Base-by-base conservation (phyloP, 2,888 invertebrate genomes). In the Idaea biselata region DNA sequence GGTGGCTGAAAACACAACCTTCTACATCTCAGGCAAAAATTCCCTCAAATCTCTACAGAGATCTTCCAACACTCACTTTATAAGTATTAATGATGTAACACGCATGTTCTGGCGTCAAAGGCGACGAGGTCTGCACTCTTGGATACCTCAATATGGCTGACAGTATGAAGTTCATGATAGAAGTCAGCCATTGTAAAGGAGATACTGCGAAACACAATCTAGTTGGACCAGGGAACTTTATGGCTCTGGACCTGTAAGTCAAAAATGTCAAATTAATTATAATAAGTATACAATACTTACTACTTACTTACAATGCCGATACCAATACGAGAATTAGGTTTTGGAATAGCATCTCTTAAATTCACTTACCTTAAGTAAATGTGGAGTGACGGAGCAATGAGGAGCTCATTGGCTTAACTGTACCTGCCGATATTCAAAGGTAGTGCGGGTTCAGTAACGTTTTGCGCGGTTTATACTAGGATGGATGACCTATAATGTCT, bases 111-210 rank as follows among this genome's bases (percentile, higher is more conserved):
- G 73, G 79, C 0, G 85, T 84, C 18, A 86, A n/a, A 0, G 75
- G 32, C 6, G 62, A 62, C 0, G 91, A 89, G 0, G 86, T 79
- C 60, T 88, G 84, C 16, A 91, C 73, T 0, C 89, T 75, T 0
- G 82, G 77, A 66, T 81, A 83, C 55, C 81, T 79, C 18, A 88
- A 56, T 1, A 90, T 77, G 6, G 89, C 82, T 0, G 87, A 82
- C 1, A 79, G 55, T 0, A 85, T 63, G 64, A 79, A 88, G 44
- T 79, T 79, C 31, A 88, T 69, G 16, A 90, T 66, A 0, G 89
- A 87, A 0, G 90, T 87, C 65, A 90, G 64, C 91, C 91, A 91
- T 63, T 91, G 91, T 0, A 91, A 73, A 0, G 89, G 89, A 0
- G 90, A 78, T 0, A 74, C 81, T 1, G 89, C 64, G 31, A 91